Evolutionary conservation across 2,797 vertebrate species (phyloP).

Genomic region (Neostethus bicornis): DNA sequence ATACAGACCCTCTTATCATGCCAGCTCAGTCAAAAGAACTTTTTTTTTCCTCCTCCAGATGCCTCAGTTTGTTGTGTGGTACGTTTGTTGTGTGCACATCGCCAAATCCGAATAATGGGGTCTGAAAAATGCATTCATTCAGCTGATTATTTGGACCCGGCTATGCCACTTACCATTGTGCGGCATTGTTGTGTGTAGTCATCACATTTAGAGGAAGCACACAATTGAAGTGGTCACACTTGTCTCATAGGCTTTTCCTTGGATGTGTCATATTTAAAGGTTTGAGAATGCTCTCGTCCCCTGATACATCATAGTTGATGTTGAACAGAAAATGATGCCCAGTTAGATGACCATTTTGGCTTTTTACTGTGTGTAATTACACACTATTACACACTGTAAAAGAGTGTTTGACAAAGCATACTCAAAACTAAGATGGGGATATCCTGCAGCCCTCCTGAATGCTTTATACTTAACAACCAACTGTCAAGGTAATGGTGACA

Average conservation of each 20-base stretch:
- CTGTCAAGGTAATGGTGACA: no score
- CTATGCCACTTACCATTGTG: conserved; percentile 73
- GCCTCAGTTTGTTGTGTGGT: conserved; percentile 77
- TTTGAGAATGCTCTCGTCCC: conserved; percentile 48
- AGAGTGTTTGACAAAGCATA: no score
- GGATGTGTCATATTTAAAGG: conserved; percentile 67
- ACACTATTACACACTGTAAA: no score
- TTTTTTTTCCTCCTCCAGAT: conserved; percentile 68
- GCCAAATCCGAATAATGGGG: conserved; percentile 79
- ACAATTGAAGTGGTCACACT: conserved; percentile 70
- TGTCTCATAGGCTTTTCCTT: conserved; percentile 67
- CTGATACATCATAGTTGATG: conserved; percentile 27
- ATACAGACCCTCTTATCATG: conserved; percentile 82
- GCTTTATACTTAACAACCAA: no score
- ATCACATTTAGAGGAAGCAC: conserved; percentile 69
- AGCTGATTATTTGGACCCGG: conserved; percentile 76
- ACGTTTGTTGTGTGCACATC: conserved; percentile 74
- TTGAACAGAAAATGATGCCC: conserved; percentile 40
- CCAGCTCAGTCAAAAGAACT: conserved; percentile 82
- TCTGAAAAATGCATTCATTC: conserved; percentile 81
- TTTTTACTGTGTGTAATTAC: conserved; percentile 32
- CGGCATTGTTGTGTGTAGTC: conserved; percentile 67
- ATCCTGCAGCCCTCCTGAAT: no score
- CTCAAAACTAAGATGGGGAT: no score
- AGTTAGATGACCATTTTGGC: conserved; percentile 45